Conservation (phyloP, 2,113 vertebrate genomes). For the Petroica traversi region DNA sequence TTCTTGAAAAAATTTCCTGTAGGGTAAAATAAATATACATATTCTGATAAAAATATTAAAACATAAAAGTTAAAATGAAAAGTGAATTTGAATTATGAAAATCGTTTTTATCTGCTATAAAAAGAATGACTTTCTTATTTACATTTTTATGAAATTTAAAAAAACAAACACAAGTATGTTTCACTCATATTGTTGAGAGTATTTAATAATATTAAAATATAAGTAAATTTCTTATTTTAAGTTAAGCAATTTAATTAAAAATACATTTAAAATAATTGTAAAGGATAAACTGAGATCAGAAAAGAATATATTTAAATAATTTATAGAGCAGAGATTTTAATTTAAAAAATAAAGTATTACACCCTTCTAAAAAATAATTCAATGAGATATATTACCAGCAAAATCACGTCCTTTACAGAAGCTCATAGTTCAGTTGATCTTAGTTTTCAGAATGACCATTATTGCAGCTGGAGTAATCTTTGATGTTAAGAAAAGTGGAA, state of each 20-base stretch:
- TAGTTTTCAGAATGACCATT: conserved; percentile 72
- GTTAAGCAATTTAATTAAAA: conserved; percentile 48
- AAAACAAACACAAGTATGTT: not conserved
- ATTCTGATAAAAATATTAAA: conserved; percentile 81
- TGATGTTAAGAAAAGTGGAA: conserved; percentile 80
- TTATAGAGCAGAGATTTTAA: conserved; percentile 32
- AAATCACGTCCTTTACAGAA: conserved; percentile 27
- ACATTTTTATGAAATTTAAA: conserved; percentile 60
- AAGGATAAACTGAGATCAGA: conserved; percentile 45
- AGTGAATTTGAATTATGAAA: conserved; percentile 82
- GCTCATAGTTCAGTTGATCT: conserved; percentile 52
- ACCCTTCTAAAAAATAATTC: conserved; percentile 12
- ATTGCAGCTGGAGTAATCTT: conserved; percentile 73
- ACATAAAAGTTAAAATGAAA: conserved; percentile 80
- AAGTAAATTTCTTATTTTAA: conserved; percentile 55
- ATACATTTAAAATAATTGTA: conserved; percentile 52
- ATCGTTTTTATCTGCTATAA: conserved; percentile 64
- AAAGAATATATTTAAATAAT: conserved; percentile 61
- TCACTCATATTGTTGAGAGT: conserved; percentile 20
- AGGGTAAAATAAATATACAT: conserved; percentile 94
- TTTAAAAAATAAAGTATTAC: conserved; percentile 51
- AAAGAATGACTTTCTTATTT: conserved; percentile 68
- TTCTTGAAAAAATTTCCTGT: conserved; percentile 84
- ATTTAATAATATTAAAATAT: conserved; percentile 58
- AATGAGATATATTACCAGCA: conserved; percentile 51